Base-by-base conservation (phyloP, 2,113 vertebrate species). In the Corydoras sp. region DNA sequence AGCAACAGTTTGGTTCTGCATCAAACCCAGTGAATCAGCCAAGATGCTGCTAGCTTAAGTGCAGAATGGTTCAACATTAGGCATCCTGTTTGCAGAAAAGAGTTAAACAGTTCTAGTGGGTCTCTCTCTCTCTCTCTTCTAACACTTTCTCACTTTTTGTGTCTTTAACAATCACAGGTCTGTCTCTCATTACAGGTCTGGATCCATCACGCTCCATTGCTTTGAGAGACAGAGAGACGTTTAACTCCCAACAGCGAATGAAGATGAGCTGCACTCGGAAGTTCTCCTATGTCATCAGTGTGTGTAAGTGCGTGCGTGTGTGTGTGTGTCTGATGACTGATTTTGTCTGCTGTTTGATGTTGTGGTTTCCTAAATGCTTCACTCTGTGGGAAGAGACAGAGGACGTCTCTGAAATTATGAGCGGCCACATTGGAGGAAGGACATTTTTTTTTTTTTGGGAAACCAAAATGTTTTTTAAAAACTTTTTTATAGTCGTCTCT, bases 201-300 rank as follows among this genome's bases (percentile, higher is more conserved):
- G 76, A 69, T 68, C 68, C 68, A 68, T 53, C 15, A 76, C 56
- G 75, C 77, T 77, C 62, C 75, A 79, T 79, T 81, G 77, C 77
- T 43, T 70, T 51, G 67, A 63, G 74, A 76, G 70, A 76, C 71
- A 29, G 74, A 73, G 70, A 76, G 77, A 69, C 49, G 71, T 77
- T 81, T 78, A 81, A 77, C 76, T 74, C 68, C 24, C 68, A 51
- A 73, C 50, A 55, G 74, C 68, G 58, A 55, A 58, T 67, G 74
- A 67, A 80, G 76, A 76, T 31, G 72, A 73, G 68, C 50, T 63
- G 62, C 72, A 79, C 73, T 77, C 75, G 77, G 77, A 79, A 77
- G 77, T 76, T 59, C 66, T 75, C 72, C 48, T 58, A 73, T 65
- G 31, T 75, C 69, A 70, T 71, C 67, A 63, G 68, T 56, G 9